Percentiles rank a stretch among this genome's conserved stretches.
Conservation (phyloP, 2,797 vertebrate genomes). For the Eulemur mongoz region DNA sequence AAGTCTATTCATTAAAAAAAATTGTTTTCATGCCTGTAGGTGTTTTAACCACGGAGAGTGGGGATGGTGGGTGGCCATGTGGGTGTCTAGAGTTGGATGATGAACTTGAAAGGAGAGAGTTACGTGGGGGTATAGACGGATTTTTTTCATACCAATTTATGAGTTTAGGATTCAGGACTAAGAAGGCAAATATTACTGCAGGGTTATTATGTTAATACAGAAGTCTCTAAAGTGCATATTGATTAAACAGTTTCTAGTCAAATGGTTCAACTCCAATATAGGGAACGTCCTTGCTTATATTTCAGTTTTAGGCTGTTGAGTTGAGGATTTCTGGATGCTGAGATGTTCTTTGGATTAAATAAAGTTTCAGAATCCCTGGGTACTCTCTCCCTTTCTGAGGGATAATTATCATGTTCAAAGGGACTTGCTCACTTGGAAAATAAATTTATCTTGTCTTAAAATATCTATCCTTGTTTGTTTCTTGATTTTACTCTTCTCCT, state of each 20-base stretch:
- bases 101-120: background rate
- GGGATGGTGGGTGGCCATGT: background rate
- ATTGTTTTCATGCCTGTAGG: background rate
- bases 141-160: background rate
- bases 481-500: slow-evolving; percentile 51
- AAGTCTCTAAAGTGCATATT: slow-evolving; percentile 22
- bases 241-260: background rate
- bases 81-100: background rate
- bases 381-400: background rate
- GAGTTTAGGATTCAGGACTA: background rate
- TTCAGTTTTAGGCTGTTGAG: background rate
- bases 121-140: background rate
- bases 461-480: slow-evolving; percentile 50
- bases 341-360: background rate
- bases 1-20: background rate
- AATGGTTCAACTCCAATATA: background rate
- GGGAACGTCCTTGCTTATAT: background rate
- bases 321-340: slow-evolving; percentile 9
- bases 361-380: slow-evolving; percentile 38
- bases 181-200: background rate
- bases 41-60: background rate
- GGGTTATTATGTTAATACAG: background rate
- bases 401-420: slow-evolving; percentile 48
- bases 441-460: slow-evolving; percentile 46
- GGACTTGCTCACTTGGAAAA: slow-evolving; percentile 45